Conservation (phyloP, 2,888 invertebrate species). For the Hypercompe scribonia region DNA sequence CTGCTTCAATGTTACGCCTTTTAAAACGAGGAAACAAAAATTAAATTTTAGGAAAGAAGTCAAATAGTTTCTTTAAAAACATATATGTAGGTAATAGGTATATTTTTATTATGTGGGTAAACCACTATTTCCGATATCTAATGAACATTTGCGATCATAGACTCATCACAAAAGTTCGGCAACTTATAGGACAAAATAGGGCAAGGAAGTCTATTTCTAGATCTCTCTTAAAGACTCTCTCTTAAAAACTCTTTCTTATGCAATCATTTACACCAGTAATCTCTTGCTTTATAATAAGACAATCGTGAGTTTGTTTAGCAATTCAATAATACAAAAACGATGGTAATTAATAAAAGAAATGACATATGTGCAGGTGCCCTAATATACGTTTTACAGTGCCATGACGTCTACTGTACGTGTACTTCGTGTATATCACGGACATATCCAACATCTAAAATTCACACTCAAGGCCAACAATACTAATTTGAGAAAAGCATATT, state of each 20-base stretch:
- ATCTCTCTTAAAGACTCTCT: too few relatives aligned
- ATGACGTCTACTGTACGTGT: slow-evolving; percentile 3
- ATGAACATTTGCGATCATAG: not conserved
- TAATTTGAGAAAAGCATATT: slow-evolving; percentile 47
- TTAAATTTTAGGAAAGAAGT: not conserved
- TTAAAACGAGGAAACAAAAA: not conserved
- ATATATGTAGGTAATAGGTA: not conserved
- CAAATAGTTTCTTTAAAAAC: not conserved
- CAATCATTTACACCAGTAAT: not conserved
- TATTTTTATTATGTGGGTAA: too few relatives aligned
- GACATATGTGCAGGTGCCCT: not conserved
- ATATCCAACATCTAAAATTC: slow-evolving; percentile 37
- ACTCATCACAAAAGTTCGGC: not conserved
- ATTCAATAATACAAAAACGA: too few relatives aligned
- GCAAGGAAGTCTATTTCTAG: not conserved
- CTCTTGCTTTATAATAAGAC: too few relatives aligned
- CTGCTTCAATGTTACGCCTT: not conserved
- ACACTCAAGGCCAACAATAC: slow-evolving; percentile 47
- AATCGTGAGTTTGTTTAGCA: too few relatives aligned
- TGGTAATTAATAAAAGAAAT: not conserved
- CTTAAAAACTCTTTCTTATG: too few relatives aligned
- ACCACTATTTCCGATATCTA: not conserved
- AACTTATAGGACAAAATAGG: not conserved
- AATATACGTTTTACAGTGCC: not conserved
- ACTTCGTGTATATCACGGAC: slow-evolving; percentile 27